Evolutionary conservation across 2,113 vertebrate genomes (phyloP).

Genomic region (Polyodon spathula): DNA sequence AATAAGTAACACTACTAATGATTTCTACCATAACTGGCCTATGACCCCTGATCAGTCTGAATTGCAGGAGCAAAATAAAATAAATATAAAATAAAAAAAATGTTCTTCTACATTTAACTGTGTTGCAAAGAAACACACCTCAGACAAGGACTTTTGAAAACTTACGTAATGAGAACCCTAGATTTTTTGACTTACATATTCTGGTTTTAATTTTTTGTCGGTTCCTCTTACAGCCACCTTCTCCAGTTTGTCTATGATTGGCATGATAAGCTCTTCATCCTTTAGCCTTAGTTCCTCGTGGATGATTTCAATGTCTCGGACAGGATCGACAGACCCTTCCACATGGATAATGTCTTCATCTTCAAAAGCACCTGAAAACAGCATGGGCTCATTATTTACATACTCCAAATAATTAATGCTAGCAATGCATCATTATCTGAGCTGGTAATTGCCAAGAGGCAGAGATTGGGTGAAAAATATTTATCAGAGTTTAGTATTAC

Average conservation of each 20-base stretch:
- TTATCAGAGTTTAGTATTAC: no score
- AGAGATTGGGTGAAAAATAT: no score
- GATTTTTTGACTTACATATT: slow-evolving; percentile 82
- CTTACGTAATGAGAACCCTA: slow-evolving; percentile 39
- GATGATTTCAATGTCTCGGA: slow-evolving; percentile 84
- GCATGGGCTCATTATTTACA: slow-evolving; percentile 24
- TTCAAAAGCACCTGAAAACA: slow-evolving; percentile 77
- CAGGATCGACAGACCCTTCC: slow-evolving; percentile 90
- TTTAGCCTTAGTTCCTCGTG: slow-evolving; percentile 92
- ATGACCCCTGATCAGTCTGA: slow-evolving; percentile 59
- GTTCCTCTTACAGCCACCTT: slow-evolving; percentile 82
- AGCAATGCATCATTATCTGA: no score
- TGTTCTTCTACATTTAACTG: slow-evolving; percentile 29
- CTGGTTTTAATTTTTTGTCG: slow-evolving; percentile 86
- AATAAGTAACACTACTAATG: slow-evolving; percentile 68
- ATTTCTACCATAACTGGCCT: slow-evolving; percentile 66
- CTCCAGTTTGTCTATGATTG: slow-evolving; percentile 89
- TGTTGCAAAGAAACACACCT: neutral
- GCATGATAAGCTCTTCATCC: slow-evolving; percentile 80
- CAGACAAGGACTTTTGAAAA: slow-evolving; percentile 36
- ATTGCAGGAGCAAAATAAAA: slow-evolving; percentile 41
- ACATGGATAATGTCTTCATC: slow-evolving; percentile 95
- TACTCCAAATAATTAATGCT: neutral
- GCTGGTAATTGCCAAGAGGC: no score
- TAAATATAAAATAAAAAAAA: slow-evolving; percentile 44